These are phyloP conservation scores for Iselma pallidipennis DNA, from an alignment of 2,888 invertebrate genomes.

Conservation along the genomic window DNA sequence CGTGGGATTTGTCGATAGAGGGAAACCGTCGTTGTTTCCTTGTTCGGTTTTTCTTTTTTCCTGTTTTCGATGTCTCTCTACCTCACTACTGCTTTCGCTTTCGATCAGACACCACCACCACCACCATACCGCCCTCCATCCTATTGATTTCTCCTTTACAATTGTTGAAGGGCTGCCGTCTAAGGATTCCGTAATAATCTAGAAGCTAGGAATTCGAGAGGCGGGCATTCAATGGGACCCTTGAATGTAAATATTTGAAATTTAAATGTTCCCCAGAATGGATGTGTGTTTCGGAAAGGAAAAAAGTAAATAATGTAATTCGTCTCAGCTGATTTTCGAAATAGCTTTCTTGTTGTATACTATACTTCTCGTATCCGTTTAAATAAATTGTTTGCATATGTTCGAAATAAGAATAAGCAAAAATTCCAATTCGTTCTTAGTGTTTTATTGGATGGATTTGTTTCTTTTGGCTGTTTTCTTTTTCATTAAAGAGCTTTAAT, in stretches of 20 bases:
- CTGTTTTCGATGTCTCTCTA: neutral
- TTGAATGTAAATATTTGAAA: constrained; percentile 45
- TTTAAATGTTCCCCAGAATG: constrained; percentile 37
- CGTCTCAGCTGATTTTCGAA: constrained; percentile 5
- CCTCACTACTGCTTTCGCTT: neutral
- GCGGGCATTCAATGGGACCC: constrained; percentile 31
- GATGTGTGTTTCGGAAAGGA: constrained; percentile 13
- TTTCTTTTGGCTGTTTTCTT: too few relatives aligned
- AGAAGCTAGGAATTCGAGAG: neutral
- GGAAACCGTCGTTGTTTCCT: neutral
- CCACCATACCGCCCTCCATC: constrained; percentile 4
- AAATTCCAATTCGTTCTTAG: neutral
- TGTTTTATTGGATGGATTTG: neutral
- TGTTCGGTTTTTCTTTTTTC: neutral
- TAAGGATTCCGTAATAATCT: constrained; percentile 29
- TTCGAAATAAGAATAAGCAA: neutral
- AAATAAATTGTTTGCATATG: neutral
- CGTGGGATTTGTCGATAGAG: neutral
- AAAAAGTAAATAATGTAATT: constrained; percentile 32
- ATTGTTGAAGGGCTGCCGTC: constrained; percentile 1
- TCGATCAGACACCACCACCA: neutral
- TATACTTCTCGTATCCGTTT: constrained; percentile 14
- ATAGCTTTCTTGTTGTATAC: constrained; percentile 8
- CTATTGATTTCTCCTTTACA: constrained; percentile 26
- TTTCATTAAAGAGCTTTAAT: too few relatives aligned